Base-by-base conservation (phyloP, 2,113 vertebrate genomes). In the Pangasianodon gigas region DNA sequence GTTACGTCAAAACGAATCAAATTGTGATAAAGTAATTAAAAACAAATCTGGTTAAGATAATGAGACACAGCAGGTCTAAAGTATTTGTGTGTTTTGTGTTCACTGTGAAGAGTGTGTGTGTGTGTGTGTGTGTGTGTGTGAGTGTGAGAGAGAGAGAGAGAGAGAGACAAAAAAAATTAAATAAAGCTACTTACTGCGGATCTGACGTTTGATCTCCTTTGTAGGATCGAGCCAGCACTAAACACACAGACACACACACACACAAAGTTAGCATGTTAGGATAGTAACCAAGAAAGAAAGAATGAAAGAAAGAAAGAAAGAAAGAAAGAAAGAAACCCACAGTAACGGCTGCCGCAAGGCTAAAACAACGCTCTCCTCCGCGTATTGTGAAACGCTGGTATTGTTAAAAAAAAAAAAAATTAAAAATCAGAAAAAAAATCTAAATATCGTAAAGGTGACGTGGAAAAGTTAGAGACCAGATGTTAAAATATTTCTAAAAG, bases 161-260 rank as follows among this genome's bases (percentile, higher is more conserved):
- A 71, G 88, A 93, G 62, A 86, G 92, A 92, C 88, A 92, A 92
- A 92, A 92, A 89, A 92, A 92, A 91, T 82, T 0, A 4, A 51
- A 11, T 65, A 67, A 48, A 10, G 21, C 10, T 92, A 96, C 96
- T 95, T 93, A 96, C 96, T 96, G 93, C 95, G 94, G 58, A 96
- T 95, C 90, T 96, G 96, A 60, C 95, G 94, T 91, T 96, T 96
- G 92, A 96, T 96, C 90, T 96, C 96, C 93, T 96, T 96, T 0
- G 93, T 95, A 46, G 95, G 95, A 90, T 96, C 96, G 93, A 96
- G 93, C 95, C 96, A 96, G 89, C 96, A 96, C 96, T 96, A 87
- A 6, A 67, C 3, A 90, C 46, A 75, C n/a, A 89, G 41, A 65
- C 29, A 74, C 19, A 77, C 32, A 74, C 4, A 6, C 32, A 67